These are phyloP conservation scores for Watsonalla cultraria DNA, from an alignment of 2,888 invertebrate genomes.

Conservation along the genomic window DNA sequence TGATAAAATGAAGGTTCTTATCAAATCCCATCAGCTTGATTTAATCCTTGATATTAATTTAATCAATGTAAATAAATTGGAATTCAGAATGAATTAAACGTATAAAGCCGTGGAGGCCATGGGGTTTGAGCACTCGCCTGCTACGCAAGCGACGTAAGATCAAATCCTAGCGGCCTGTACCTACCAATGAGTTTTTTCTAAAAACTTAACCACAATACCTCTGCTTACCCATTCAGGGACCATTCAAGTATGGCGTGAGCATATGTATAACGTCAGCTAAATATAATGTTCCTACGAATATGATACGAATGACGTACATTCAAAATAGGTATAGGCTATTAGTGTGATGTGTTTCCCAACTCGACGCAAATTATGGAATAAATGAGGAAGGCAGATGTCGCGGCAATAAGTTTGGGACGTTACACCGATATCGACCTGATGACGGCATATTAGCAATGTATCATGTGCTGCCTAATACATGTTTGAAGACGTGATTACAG, in stretches of 20 bases:
- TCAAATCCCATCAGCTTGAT: too few species aligned
- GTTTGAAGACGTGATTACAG: slow-evolving; percentile 23
- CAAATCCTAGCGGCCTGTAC: too few species aligned
- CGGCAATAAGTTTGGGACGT: slow-evolving; percentile 45
- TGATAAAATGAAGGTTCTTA: too few species aligned
- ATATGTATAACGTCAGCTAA: slow-evolving; percentile 31
- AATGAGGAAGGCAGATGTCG: slow-evolving; percentile 56
- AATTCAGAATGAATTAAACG: too few species aligned
- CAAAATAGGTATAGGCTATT: slow-evolving; percentile 42
- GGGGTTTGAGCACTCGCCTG: too few species aligned
- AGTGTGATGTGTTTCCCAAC: slow-evolving; percentile 47
- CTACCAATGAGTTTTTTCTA: too few species aligned
- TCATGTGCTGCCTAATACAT: slow-evolving; percentile 42
- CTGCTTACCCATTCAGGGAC: too few species aligned
- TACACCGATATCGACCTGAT: slow-evolving; percentile 40
- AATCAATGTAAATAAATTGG: too few species aligned
- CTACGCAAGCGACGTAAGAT: too few species aligned
- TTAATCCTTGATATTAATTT: too few species aligned
- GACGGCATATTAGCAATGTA: slow-evolving; percentile 51
- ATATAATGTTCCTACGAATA: slow-evolving; percentile 26
- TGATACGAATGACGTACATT: slow-evolving; percentile 15
- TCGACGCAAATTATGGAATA: slow-evolving; percentile 51
- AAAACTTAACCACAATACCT: too few species aligned
- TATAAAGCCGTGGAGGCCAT: too few species aligned
- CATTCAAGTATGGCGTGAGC: slow-evolving; percentile 19